These are phyloP conservation scores for Ernsta delagoae DNA, from an alignment of 2,888 invertebrate genomes.

Conservation along the genomic window DNA sequence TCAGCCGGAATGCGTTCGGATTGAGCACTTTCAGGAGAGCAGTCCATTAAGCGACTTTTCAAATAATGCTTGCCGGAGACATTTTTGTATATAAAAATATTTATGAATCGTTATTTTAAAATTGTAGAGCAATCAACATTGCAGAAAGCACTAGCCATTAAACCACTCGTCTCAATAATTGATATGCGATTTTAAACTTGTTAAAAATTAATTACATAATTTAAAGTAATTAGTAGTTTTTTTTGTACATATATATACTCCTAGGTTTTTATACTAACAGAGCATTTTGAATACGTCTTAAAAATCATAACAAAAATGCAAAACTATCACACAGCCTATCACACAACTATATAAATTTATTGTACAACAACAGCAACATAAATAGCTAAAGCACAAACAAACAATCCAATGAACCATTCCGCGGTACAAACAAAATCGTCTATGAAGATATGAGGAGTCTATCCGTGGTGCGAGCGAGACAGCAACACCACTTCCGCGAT, in stretches of 20 bases:
- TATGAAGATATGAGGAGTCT: conserved; percentile 23
- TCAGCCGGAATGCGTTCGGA: conserved; percentile 69
- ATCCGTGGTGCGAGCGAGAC: conserved; percentile 63
- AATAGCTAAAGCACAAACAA: conserved; percentile 5
- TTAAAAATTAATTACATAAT: too few relatives aligned
- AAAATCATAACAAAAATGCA: background rate
- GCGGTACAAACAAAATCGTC: conserved; percentile 52
- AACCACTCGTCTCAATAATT: too few relatives aligned
- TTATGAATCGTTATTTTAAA: background rate
- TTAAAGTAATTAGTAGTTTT: too few relatives aligned
- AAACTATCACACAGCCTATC: background rate
- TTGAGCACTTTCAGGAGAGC: conserved; percentile 64
- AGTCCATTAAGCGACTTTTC: conserved; percentile 56
- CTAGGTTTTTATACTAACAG: too few relatives aligned
- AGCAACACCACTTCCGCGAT: conserved; percentile 83
- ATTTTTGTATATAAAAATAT: background rate
- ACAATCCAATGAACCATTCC: conserved; percentile 4
- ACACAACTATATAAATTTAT: too few relatives aligned
- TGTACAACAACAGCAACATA: background rate
- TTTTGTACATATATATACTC: too few relatives aligned
- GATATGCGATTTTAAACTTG: too few relatives aligned
- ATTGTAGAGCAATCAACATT: too few relatives aligned
- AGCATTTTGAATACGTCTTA: too few relatives aligned
- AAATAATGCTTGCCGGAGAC: background rate
- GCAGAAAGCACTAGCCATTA: too few relatives aligned